phyloP scores from a whole-genome alignment of 2,888 invertebrate species.

The Bibio marci region DNA sequence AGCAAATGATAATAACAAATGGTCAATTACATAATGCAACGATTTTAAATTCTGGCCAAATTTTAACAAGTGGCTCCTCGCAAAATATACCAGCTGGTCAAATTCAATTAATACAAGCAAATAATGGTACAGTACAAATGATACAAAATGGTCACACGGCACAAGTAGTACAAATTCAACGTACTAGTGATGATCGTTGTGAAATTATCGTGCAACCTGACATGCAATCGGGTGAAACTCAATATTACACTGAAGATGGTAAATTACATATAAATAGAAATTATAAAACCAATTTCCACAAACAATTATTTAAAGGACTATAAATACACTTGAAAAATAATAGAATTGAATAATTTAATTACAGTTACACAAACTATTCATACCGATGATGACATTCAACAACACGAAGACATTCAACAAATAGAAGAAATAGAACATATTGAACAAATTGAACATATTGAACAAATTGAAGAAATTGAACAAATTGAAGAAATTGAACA shows the following conservation, averaged over 20 bases:
- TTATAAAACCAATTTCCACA: background rate
- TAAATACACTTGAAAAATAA: too few relatives aligned
- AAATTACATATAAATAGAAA: background rate
- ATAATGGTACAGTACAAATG: conserved; percentile 24
- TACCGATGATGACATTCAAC: conserved; percentile 4
- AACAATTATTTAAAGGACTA: too few relatives aligned
- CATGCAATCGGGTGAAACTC: conserved; percentile 16
- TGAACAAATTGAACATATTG: conserved; percentile 6
- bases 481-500: conserved; percentile 17
- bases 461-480: conserved; percentile 4
- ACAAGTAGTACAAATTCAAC: conserved; percentile 16
- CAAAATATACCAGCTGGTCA: conserved; percentile 22
- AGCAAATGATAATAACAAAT: conserved; percentile 23
- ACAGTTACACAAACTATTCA: conserved; percentile 12
- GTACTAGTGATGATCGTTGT: conserved; percentile 13
- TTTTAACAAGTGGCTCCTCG: conserved; percentile 17
- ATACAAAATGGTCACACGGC: conserved; percentile 24
- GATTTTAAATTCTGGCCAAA: conserved; percentile 26
- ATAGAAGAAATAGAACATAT: background rate
- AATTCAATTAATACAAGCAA: conserved; percentile 15
- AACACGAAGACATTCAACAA: conserved; percentile 8
- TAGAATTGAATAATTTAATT: conserved; percentile 16
- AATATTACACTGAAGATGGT: conserved; percentile 21
- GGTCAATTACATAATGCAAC: conserved; percentile 21
- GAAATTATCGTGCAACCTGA: conserved; percentile 22